Percentiles rank a stretch among this genome's conserved stretches.
Conservation (phyloP, 2,888 invertebrate genomes). For the Meandrusa payeni region DNA sequence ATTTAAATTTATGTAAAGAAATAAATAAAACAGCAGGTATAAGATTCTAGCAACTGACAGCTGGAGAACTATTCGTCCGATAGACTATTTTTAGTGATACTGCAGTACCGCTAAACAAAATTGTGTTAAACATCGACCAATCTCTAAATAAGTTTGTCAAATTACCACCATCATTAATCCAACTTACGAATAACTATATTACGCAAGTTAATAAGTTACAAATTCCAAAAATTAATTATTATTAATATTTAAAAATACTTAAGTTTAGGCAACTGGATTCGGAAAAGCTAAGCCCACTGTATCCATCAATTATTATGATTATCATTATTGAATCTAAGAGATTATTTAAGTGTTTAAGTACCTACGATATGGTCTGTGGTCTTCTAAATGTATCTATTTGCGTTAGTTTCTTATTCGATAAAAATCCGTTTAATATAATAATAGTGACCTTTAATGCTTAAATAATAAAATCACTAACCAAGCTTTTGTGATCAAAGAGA, state of each 20-base stretch:
- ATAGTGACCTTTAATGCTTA: slow-evolving; percentile 69
- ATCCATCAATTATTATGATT: slow-evolving; percentile 29
- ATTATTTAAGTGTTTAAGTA: slow-evolving; percentile 36
- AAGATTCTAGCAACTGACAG: no score
- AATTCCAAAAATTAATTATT: slow-evolving; percentile 43
- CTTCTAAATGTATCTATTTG: slow-evolving; percentile 14
- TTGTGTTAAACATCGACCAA: slow-evolving; percentile 9
- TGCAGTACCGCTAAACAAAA: no score
- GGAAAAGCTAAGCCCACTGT: slow-evolving; percentile 40
- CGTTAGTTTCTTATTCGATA: slow-evolving; percentile 14
- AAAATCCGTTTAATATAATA: slow-evolving; percentile 33
- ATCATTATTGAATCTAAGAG: slow-evolving; percentile 19
- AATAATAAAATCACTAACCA: slow-evolving; percentile 29
- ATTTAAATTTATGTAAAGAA: no score
- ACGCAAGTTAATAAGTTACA: slow-evolving; percentile 60
- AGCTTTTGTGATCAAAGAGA: slow-evolving; percentile 40
- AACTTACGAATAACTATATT: slow-evolving; percentile 47
- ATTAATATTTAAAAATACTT: slow-evolving; percentile 51
- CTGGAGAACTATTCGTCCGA: no score
- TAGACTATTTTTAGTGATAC: no score
- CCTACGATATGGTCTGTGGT: slow-evolving; percentile 30
- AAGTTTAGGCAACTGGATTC: slow-evolving; percentile 39
- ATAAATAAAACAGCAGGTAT: no score
- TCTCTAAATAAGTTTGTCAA: slow-evolving; percentile 46
- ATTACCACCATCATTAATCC: slow-evolving; percentile 32